Base-by-base conservation (phyloP, 2,888 invertebrate species). In the Pharmacophagus antenor region DNA sequence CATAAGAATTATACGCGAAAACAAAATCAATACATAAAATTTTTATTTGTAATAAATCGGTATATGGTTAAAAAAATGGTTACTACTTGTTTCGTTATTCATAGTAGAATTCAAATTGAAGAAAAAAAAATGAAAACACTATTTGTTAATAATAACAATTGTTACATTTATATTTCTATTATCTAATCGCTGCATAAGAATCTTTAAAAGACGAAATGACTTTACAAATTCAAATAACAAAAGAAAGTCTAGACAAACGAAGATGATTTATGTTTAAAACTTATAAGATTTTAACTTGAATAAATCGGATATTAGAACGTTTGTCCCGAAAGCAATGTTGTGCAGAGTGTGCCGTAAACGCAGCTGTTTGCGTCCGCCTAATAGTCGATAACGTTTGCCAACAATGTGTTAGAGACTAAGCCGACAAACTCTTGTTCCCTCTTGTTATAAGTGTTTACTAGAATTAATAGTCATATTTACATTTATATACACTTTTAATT, bases 361-460 rank as follows among this genome's bases (percentile, higher is more conserved):
- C 31, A 41, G 21, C 49, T 49, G 25, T 59, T 59, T 59, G 54
- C 59, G 20, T 44, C 44, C 54, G 44, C 42, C 42, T 59, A 54
- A 54, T 54, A 49, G 54, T 17, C 49, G 54, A 59, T 59, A 59
- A 59, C 59, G 54, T 59, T 49, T 59, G 54, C 54, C 54, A 54
- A 54, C 54, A 42, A 18, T 53, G 42, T 49, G 41, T 59, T 27
- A 21, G 22, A 54, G 25, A 53, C 53, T 52, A 25, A n/a, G n/a
- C 47, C n/a, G 2, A 22, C 47, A n/a, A 47, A 15, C 15, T 21
- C 6, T 12, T 47, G n/a, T 15, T 8, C 5, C 10, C 12, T n/a
- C n/a, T n/a, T n/a, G n/a, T n/a, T n/a, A n/a, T n/a, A n/a, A n/a
- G 5, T 47, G 12, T 12, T 21, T 21, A 15, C 46, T 17, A 12